phyloP scores from a whole-genome alignment of 37 sponge, comb jelly and placozoan species.

The Axinella damicornis region DNA sequence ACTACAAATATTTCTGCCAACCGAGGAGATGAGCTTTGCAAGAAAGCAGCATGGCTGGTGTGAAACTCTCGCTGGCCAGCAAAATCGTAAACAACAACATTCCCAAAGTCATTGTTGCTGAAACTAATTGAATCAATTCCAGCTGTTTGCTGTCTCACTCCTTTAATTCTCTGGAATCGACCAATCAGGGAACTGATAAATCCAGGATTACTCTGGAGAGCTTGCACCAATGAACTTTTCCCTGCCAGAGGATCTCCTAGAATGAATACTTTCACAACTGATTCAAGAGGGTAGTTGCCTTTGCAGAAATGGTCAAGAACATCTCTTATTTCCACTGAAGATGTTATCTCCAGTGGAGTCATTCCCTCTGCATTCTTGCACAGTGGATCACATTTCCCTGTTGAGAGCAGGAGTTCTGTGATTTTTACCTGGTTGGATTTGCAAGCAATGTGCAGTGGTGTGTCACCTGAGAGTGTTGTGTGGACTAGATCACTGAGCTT shows the following conservation, averaged over 20 bases:
- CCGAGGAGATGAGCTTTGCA: background rate
- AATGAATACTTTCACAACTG: constrained; percentile 6
- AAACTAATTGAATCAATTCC: constrained; percentile 17
- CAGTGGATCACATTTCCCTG: background rate
- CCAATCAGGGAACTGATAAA: background rate
- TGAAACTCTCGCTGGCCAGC: constrained; percentile 43
- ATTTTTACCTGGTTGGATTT: background rate
- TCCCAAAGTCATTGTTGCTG: constrained; percentile 16
- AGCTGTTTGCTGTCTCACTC: constrained; percentile 23
- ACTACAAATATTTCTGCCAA: constrained; percentile 15
- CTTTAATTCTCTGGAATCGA: background rate
- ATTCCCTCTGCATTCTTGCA: too few species aligned
- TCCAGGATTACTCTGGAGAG: constrained; percentile 3
- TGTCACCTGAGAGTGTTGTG: background rate
- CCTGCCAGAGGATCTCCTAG: constrained; percentile 33
- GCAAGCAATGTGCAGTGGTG: constrained; percentile 10
- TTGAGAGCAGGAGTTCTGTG: background rate
- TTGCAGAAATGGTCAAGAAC: too few species aligned
- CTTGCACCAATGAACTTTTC: constrained; percentile 45
- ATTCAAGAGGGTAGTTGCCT: background rate
- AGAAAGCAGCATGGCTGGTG: constrained; percentile 18
- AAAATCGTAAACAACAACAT: constrained; percentile 33
- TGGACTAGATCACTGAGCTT: too few species aligned
- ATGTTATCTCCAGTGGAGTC: background rate
- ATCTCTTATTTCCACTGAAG: too few species aligned